phyloP scores from a whole-genome alignment of 2,797 vertebrate genomes.

The Prunella strophiata region DNA sequence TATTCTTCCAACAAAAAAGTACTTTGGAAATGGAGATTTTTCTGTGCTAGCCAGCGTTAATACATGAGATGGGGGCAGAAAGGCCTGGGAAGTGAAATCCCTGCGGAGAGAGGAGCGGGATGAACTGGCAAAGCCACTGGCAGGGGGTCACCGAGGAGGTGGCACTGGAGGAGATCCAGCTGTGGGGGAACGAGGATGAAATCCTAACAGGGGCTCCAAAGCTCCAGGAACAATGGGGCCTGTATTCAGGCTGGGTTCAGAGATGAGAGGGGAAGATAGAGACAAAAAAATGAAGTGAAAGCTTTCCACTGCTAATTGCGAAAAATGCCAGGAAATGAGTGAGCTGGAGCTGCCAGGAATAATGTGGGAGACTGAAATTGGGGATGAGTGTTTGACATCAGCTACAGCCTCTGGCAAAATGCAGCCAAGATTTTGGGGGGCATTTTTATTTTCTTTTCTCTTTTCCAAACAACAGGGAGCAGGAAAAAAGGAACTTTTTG shows the following conservation, averaged over 20 bases:
- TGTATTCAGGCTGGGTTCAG: conserved; percentile 8
- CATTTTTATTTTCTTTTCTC: background rate
- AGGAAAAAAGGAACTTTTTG: background rate
- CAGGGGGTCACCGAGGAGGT: background rate
- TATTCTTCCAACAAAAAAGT: background rate
- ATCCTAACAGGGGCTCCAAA: background rate
- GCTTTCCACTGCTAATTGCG: conserved; percentile 35
- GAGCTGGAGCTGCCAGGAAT: conserved; percentile 45
- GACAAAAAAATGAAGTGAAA: conserved; percentile 25
- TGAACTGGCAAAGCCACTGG: background rate
- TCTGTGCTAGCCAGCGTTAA: background rate
- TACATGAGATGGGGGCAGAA: rapidly evolving
- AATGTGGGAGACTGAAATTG: background rate
- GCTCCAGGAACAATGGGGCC: conserved; percentile 15
- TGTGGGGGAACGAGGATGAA: background rate
- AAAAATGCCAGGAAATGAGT: conserved; percentile 55
- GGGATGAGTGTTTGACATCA: background rate
- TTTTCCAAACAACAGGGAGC: background rate
- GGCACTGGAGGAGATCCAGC: conserved; percentile 20
- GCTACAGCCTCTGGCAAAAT: background rate
- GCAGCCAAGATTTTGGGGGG: background rate
- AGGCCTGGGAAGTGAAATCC: background rate
- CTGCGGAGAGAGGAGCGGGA: background rate
- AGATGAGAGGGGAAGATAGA: conserved; percentile 35
- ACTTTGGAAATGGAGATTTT: background rate